phyloP scores from a whole-genome alignment of 1,140 invertebrate species.

The Zaprionus lachaisei region DNA sequence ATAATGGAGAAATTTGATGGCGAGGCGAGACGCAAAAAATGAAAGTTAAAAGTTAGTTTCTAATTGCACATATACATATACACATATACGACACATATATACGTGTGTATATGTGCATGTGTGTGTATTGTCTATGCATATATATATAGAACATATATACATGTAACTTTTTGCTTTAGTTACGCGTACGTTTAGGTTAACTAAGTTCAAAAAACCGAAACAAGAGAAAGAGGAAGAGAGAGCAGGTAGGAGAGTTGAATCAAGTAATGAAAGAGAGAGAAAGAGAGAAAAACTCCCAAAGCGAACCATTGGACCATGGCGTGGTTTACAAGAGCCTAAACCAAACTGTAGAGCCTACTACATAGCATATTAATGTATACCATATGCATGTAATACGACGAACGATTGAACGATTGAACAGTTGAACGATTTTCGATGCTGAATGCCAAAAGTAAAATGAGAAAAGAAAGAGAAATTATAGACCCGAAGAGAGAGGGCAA shows the following conservation, averaged over 20 bases:
- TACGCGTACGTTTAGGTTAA: slow-evolving; percentile 60
- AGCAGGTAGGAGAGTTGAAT: slow-evolving; percentile 2
- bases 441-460: slow-evolving; percentile 34
- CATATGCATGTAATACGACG: not conserved
- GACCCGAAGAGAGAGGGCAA: not conserved
- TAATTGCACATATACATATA: slow-evolving; percentile 74
- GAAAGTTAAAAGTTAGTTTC: slow-evolving; percentile 75
- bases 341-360: slow-evolving; percentile 30
- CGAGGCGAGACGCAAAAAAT: slow-evolving; percentile 58
- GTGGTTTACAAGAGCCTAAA: slow-evolving; percentile 24
- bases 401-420: not conserved
- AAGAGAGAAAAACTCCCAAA: slow-evolving; percentile 43
- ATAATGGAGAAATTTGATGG: slow-evolving; percentile 38
- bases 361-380: slow-evolving; percentile 12
- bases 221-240: slow-evolving; percentile 22
- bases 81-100: slow-evolving; percentile 40
- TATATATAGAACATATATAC: slow-evolving; percentile 50
- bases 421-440: slow-evolving; percentile 35
- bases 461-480: slow-evolving; percentile 18
- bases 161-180: slow-evolving; percentile 55
- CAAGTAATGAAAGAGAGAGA: not conserved
- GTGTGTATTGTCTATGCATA: slow-evolving; percentile 10
- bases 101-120: slow-evolving; percentile 38
- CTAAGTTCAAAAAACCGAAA: slow-evolving; percentile 52
- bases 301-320: slow-evolving; percentile 55